A percentile compares a stretch with the other conserved stretches of the same genome.
Evolutionary conservation across 2,888 invertebrate genomes (phyloP).

Genomic region (Oligia strigilis): DNA sequence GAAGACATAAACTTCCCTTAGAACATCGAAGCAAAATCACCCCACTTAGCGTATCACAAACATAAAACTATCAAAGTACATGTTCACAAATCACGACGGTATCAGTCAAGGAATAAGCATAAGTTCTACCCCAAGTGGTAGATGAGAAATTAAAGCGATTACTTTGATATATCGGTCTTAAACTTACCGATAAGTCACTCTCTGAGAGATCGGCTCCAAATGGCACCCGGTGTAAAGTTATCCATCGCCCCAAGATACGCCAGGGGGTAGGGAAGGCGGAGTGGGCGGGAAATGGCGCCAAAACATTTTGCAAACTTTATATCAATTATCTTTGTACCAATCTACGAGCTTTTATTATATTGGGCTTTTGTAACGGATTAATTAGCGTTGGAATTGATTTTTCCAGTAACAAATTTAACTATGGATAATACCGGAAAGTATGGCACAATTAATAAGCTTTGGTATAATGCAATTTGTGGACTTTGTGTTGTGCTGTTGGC

Average conservation of each 20-base stretch:
- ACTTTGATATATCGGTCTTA: slow-evolving; percentile 89
- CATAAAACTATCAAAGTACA: slow-evolving; percentile 60
- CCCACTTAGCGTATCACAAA: slow-evolving; percentile 35
- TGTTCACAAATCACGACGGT: slow-evolving; percentile 76
- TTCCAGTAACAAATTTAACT: slow-evolving; percentile 12
- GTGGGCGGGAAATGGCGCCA: slow-evolving; percentile 68
- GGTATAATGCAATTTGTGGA: background rate
- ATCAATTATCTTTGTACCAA: slow-evolving; percentile 65
- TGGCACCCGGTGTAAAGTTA: slow-evolving; percentile 88
- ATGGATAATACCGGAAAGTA: background rate
- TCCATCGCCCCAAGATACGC: slow-evolving; percentile 82
- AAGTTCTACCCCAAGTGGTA: slow-evolving; percentile 84
- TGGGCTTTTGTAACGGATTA: slow-evolving; percentile 53
- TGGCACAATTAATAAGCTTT: background rate
- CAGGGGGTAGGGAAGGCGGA: slow-evolving; percentile 56
- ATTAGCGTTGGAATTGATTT: slow-evolving; percentile 40
- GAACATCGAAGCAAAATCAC: slow-evolving; percentile 28
- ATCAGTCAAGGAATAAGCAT: slow-evolving; percentile 85
- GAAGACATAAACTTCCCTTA: slow-evolving; percentile 30
- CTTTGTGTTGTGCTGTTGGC: background rate
- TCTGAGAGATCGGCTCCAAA: slow-evolving; percentile 86
- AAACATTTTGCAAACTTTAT: slow-evolving; percentile 71
- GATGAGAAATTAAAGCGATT: slow-evolving; percentile 90
- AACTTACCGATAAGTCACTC: slow-evolving; percentile 90
- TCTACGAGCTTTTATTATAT: slow-evolving; percentile 59